Base-by-base conservation (phyloP, 2,888 invertebrate genomes). In the Himalopsyche japonica region DNA sequence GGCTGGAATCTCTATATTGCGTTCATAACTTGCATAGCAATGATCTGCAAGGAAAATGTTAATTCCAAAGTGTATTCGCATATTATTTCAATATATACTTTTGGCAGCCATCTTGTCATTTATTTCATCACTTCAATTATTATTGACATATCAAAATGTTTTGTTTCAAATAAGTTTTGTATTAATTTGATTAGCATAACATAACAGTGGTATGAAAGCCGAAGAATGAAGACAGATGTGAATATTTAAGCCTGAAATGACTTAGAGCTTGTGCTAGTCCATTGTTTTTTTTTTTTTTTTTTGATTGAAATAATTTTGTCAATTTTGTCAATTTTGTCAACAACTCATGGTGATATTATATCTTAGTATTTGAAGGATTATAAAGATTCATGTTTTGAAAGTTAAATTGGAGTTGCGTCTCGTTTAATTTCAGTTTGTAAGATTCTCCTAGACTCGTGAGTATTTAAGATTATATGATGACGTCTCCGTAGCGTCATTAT, bases 341-440 rank as follows among this genome's bases (percentile, higher is more conserved):
- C 82, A 82, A 76, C 37, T 82, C 34, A 85, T 34, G 57, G 82
- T 85, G 85, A 82, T 82, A 82, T 85, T 82, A 82, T 80, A 57
- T 82, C 49, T 82, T 82, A 85, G 85, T 82, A 47, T 76, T 85
- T 80, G 34, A 32, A 70, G 27, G 12, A 76, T 34, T 76, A 76
- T 30, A n/a, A 24, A 70, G 24, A 70, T 70, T 70, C 30, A 70
- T 70, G 70, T 70, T 12, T 27, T n/a, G 15, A 76, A 30, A 18
- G 32, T 76, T 32, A 30, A 30, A 4, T 12, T n/a, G 30, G 18
- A 8, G 3, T 6, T 32, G 4, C 10, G 30, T 32, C 24, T 34
- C 76, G 4, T 18, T 18, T n/a, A 76, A 34, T n/a, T 24, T 64
- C 32, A 20, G 30, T 24, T 32, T 10, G 10, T n/a, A 27, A 43